These are phyloP conservation scores for Theristicus caerulescens DNA, from an alignment of 2,113 vertebrate species.

Conservation along the genomic window DNA sequence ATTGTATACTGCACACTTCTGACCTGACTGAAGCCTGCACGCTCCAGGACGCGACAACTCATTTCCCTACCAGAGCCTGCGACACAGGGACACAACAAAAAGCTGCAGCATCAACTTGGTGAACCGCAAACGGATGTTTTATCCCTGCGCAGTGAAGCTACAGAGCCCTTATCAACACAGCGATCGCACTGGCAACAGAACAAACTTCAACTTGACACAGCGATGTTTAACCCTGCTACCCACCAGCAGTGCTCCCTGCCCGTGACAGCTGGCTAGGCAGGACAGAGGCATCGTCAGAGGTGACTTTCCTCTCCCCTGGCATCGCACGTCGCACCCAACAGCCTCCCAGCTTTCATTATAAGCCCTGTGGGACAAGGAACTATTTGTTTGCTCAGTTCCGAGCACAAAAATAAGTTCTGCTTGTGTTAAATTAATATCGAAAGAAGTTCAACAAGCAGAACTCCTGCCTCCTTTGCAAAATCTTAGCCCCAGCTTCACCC, in stretches of 20 bases:
- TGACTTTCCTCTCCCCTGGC: neutral
- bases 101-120: neutral
- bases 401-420: neutral
- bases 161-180: neutral
- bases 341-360: neutral
- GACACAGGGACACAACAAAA: neutral
- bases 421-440: neutral
- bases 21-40: neutral
- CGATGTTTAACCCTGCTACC: neutral
- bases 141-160: neutral
- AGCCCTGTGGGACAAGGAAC: neutral
- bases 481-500: neutral
- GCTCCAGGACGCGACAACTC: neutral
- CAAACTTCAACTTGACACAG: neutral
- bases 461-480: neutral
- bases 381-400: neutral
- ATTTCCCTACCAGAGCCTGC: neutral
- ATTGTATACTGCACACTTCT: neutral
- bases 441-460: neutral
- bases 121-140: slow-evolving; percentile 8
- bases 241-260: neutral
- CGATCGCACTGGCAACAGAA: neutral
- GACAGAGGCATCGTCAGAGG: neutral
- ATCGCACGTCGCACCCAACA: neutral
- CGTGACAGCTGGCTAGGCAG: neutral